Conservation (phyloP, 1,140 invertebrate species). For the Atta colombica region DNA sequence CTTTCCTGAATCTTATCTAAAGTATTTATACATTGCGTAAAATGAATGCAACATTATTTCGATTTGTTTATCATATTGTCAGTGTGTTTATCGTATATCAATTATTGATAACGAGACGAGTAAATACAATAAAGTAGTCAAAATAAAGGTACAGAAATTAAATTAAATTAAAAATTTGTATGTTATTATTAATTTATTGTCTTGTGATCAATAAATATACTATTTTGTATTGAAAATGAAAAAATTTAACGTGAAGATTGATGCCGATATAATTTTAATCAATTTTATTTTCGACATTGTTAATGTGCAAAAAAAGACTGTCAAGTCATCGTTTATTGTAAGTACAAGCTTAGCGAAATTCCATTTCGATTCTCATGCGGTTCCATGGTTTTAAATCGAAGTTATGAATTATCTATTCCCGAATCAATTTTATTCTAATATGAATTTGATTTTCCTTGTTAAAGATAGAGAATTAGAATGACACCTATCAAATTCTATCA, state of each 20-base stretch:
- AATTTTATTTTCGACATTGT: background rate
- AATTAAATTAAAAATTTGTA: too few species aligned
- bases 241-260: background rate
- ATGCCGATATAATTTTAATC: background rate
- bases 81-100: too few species aligned
- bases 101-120: too few species aligned
- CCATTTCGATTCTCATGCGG: background rate
- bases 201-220: background rate
- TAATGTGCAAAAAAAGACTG: background rate
- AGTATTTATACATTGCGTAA: background rate
- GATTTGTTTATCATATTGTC: too few species aligned
- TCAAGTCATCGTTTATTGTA: background rate
- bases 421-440: background rate
- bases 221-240: background rate
- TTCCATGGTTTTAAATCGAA: background rate
- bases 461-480: background rate
- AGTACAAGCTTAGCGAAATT: background rate
- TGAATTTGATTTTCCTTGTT: background rate
- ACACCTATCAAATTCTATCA: background rate
- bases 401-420: background rate
- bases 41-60: too few species aligned
- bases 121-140: too few species aligned
- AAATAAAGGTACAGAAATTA: too few species aligned
- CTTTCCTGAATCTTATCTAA: background rate
- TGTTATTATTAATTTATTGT: too few species aligned